Percentiles rank a stretch among this genome's conserved stretches.
These are phyloP conservation scores for Cydia amplana DNA, from an alignment of 1,140 invertebrate genomes.

Conservation along the genomic window DNA sequence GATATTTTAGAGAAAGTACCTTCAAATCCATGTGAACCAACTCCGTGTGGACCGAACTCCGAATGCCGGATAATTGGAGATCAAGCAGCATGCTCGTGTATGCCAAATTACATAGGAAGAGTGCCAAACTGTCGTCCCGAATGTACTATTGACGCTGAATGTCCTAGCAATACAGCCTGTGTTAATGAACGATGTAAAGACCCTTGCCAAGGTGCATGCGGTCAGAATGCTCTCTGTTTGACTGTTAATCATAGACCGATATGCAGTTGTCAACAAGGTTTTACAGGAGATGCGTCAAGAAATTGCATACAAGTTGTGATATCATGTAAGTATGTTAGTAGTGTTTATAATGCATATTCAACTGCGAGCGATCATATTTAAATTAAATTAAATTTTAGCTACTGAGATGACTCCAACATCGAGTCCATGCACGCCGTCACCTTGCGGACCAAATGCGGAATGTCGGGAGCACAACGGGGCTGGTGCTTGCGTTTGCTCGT, in stretches of 20 bases:
- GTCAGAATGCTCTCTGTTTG: constrained; percentile 83
- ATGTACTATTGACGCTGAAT: constrained; percentile 86
- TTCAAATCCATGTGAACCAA: constrained; percentile 83
- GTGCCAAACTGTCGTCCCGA: constrained; percentile 89
- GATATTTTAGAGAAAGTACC: constrained; percentile 57
- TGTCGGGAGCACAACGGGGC: constrained; percentile 84
- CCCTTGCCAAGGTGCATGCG: constrained; percentile 86
- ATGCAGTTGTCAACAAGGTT: constrained; percentile 80
- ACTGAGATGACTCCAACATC: constrained; percentile 74
- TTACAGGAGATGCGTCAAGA: constrained; percentile 76
- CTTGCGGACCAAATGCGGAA: constrained; percentile 85
- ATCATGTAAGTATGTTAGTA: constrained; percentile 57
- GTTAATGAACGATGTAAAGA: constrained; percentile 85
- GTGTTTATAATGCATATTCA: constrained; percentile 12
- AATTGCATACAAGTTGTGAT: constrained; percentile 67
- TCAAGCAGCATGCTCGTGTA: constrained; percentile 88
- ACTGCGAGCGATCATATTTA: constrained; percentile 25
- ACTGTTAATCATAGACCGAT: constrained; percentile 83
- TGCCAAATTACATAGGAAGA: constrained; percentile 85
- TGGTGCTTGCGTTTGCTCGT: constrained; percentile 85
- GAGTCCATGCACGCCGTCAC: constrained; percentile 84
- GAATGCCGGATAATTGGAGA: constrained; percentile 88
- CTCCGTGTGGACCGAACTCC: constrained; percentile 89
- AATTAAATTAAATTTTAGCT: constrained; percentile 52
- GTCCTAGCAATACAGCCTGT: constrained; percentile 84